These are phyloP conservation scores for Cydia pomonella DNA, from an alignment of 1,140 invertebrate genomes.

Conservation along the genomic window DNA sequence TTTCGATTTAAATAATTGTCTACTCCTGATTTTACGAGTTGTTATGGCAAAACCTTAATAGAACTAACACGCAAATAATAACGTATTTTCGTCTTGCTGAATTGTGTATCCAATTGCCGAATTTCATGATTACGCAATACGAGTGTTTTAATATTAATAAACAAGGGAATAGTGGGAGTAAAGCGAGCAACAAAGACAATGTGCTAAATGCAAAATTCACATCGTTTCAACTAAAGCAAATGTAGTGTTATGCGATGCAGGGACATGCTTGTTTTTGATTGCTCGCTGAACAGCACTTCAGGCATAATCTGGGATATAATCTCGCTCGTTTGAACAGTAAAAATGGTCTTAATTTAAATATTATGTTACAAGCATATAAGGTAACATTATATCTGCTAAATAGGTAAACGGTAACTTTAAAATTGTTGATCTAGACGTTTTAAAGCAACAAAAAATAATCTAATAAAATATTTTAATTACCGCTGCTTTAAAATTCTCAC, in stretches of 20 bases:
- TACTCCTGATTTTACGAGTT: no score
- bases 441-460: no score
- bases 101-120: neutral
- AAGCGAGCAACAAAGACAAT: constrained; percentile 46
- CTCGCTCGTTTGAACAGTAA: constrained; percentile 25
- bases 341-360: neutral
- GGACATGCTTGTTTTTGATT: constrained; percentile 69
- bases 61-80: no score
- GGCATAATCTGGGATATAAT: constrained; percentile 49
- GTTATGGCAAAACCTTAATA: no score
- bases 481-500: no score
- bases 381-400: no score
- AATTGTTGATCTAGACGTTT: no score
- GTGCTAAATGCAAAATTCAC: constrained; percentile 73
- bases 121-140: neutral
- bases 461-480: no score
- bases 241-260: constrained; percentile 53
- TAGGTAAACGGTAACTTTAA: no score
- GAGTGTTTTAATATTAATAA: neutral
- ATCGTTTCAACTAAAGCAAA: constrained; percentile 54
- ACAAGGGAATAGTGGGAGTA: constrained; percentile 37
- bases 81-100: neutral
- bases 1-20: constrained; percentile 46
- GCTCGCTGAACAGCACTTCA: constrained; percentile 59
- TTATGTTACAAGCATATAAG: neutral